Conservation (phyloP, 1,140 invertebrate genomes). For the Daktulosphaira vitifoliae region DNA sequence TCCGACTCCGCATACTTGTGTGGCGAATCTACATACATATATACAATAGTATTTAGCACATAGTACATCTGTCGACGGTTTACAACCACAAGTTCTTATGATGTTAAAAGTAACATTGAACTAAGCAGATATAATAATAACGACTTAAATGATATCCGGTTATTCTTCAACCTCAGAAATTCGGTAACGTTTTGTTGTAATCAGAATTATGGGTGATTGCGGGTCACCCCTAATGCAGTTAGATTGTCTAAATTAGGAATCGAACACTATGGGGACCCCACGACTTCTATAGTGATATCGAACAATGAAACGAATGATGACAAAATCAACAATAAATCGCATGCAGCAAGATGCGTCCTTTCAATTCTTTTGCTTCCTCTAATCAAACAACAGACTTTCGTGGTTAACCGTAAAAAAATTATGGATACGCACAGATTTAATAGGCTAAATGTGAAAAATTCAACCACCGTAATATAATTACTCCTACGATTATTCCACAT, state of each 20-base stretch:
- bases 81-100: background rate
- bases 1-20: slow-evolving; percentile 81
- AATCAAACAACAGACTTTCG: background rate
- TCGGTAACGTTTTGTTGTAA: background rate
- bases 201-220: slow-evolving; percentile 6
- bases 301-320: slow-evolving; percentile 27
- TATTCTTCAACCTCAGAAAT: no score
- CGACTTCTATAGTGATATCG: slow-evolving; percentile 5
- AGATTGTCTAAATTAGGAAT: slow-evolving; percentile 23
- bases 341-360: background rate
- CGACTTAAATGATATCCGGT: no score
- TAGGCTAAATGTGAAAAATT: background rate
- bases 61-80: background rate
- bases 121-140: no score
- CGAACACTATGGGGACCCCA: background rate
- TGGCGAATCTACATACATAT: slow-evolving; percentile 67
- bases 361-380: slow-evolving; percentile 1
- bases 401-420: background rate
- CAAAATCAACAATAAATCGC: slow-evolving; percentile 26
- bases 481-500: no score
- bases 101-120: no score
- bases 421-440: background rate
- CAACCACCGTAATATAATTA: no score
- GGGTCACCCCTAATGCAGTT: no score
- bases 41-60: background rate